These are phyloP conservation scores for Phoenicopterus ruber DNA, from an alignment of 2,113 vertebrate genomes.

Conservation along the genomic window DNA sequence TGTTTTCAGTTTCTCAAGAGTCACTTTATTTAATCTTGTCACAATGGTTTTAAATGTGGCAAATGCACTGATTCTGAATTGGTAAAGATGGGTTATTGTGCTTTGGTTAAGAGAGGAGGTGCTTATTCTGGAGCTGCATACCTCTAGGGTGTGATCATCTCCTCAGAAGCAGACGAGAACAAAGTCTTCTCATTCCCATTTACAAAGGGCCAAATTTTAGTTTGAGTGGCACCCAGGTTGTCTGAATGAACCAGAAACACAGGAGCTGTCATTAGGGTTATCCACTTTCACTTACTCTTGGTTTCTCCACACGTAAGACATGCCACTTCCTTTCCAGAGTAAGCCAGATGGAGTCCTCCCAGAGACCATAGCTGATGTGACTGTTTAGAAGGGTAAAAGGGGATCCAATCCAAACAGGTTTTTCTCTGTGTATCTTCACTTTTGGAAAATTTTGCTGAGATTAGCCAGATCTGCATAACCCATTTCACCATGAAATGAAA, in stretches of 20 bases:
- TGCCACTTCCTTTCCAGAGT: background rate
- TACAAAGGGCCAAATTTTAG: background rate
- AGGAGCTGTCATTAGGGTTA: background rate
- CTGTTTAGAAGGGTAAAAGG: background rate
- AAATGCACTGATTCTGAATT: background rate
- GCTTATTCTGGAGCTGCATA: background rate
- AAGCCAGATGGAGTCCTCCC: background rate
- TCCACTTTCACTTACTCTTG: background rate
- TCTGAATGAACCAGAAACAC: background rate
- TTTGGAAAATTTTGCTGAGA: background rate
- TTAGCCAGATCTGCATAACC: background rate
- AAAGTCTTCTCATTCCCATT: background rate
- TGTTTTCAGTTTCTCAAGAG: background rate
- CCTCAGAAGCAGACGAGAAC: background rate
- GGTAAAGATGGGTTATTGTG: background rate
- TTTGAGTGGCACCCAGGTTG: background rate
- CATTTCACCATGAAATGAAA: background rate
- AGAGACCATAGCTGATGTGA: background rate
- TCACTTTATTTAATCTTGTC: background rate
- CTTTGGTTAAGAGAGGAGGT: background rate
- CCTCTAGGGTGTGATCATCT: background rate
- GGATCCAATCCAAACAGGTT: background rate
- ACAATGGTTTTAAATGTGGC: background rate
- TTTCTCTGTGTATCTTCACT: background rate
- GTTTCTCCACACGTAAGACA: background rate